These are phyloP conservation scores for Acleris literana DNA, from an alignment of 2,888 invertebrate species.

Conservation along the genomic window DNA sequence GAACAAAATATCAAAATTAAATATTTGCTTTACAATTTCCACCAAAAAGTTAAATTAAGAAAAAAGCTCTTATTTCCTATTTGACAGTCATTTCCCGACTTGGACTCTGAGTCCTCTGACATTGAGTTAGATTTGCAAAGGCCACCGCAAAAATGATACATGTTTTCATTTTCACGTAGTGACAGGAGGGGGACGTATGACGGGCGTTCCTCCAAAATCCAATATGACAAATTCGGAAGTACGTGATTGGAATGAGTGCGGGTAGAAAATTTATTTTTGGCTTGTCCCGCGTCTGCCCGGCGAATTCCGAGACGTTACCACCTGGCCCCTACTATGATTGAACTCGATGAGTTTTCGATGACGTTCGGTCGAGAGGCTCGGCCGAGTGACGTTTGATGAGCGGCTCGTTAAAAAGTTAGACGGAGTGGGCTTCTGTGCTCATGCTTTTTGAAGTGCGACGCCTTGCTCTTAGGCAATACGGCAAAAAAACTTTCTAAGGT, in stretches of 20 bases:
- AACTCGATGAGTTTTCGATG: constrained; percentile 56
- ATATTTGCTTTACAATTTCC: constrained; percentile 13
- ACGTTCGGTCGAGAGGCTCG: constrained; percentile 26
- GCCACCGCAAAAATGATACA: constrained; percentile 61
- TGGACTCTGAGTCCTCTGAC: constrained; percentile 11
- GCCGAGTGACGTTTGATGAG: constrained; percentile 25
- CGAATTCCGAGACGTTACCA: constrained; percentile 50
- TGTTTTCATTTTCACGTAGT: constrained; percentile 78
- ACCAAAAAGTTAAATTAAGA: constrained; percentile 18
- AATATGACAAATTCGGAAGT: constrained; percentile 83
- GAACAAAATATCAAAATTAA: constrained; percentile 1
- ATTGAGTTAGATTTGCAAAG: constrained; percentile 21
- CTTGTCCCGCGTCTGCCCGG: constrained; percentile 43
- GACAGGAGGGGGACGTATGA: constrained; percentile 77
- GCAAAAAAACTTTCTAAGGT: too few species aligned
- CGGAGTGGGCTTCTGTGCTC: constrained; percentile 17
- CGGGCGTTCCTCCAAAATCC: constrained; percentile 77
- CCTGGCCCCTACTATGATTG: constrained; percentile 56
- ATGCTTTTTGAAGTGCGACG: constrained; percentile 5
- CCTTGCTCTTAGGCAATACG: constrained; percentile 17
- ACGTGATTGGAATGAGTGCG: constrained; percentile 80
- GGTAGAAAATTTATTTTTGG: constrained; percentile 71
- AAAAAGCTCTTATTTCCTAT: constrained; percentile 2
- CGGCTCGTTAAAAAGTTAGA: constrained; percentile 31
- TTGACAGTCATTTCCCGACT: background rate